These are phyloP conservation scores for Xanthorhoe designata DNA, from an alignment of 2,888 invertebrate genomes.

Conservation along the genomic window DNA sequence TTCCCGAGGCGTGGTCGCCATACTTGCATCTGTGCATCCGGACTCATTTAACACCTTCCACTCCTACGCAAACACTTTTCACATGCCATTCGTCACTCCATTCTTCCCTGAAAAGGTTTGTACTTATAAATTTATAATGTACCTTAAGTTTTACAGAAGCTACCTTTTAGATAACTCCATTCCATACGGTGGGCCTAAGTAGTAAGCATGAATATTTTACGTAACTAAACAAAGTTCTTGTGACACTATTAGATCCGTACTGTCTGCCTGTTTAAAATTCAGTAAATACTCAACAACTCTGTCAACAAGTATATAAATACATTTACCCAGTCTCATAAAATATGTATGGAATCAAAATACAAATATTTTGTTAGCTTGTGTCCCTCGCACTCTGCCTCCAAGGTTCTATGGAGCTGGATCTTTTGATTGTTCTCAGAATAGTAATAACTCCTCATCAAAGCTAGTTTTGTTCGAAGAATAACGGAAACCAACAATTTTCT, in stretches of 20 bases:
- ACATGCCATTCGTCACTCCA: conserved; percentile 96
- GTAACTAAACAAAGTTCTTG: background rate
- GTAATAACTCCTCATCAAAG: background rate
- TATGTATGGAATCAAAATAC: background rate
- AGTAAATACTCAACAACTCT: background rate
- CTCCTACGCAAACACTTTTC: conserved; percentile 96
- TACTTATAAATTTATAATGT: background rate
- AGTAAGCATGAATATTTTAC: background rate
- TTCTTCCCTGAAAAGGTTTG: conserved; percentile 96
- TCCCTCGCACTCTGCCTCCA: background rate
- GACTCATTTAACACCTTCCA: conserved; percentile 96
- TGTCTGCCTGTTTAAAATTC: background rate
- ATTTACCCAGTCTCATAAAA: background rate
- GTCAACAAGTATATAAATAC: background rate
- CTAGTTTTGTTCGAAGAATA: background rate
- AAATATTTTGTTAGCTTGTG: background rate
- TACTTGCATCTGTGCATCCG: conserved; percentile 95
- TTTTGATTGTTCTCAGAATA: background rate
- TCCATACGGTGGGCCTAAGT: background rate
- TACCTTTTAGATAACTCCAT: background rate
- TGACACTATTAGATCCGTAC: background rate
- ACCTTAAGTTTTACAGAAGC: background rate
- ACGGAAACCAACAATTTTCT: background rate
- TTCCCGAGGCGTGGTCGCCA: conserved; percentile 92
- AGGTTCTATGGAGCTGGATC: background rate